Evolutionary conservation across 2,113 vertebrate genomes (phyloP).

Genomic region (Nycticorax nycticorax): DNA sequence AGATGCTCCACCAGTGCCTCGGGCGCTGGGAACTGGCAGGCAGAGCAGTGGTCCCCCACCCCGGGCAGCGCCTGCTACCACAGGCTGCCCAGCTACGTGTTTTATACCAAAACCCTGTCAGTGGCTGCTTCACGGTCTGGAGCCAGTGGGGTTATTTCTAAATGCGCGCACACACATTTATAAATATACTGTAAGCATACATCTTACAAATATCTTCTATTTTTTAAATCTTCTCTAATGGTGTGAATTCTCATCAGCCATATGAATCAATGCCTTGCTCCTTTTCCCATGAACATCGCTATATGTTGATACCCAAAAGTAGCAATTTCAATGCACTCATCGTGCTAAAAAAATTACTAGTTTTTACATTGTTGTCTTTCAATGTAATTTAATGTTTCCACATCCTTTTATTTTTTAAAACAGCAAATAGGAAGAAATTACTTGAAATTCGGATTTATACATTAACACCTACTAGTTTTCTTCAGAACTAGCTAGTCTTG

Average conservation of each 20-base stretch:
- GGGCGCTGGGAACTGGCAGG: neutral
- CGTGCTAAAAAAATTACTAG: neutral
- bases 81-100: neutral
- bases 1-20: neutral
- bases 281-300: neutral
- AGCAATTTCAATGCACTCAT: neutral
- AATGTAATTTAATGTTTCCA: neutral
- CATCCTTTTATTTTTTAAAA: neutral
- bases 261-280: neutral
- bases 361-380: neutral
- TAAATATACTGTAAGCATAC: neutral
- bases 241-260: neutral
- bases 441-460: neutral
- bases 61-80: accelerated
- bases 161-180: neutral
- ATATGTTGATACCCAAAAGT: neutral
- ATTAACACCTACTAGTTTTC: neutral
- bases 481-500: neutral
- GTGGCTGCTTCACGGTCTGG: neutral
- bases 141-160: neutral
- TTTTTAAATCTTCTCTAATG: neutral
- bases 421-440: neutral
- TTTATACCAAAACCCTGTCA: neutral
- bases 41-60: neutral
- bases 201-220: neutral